phyloP scores from a whole-genome alignment of 2,888 invertebrate species.

The Erannis defoliaria region DNA sequence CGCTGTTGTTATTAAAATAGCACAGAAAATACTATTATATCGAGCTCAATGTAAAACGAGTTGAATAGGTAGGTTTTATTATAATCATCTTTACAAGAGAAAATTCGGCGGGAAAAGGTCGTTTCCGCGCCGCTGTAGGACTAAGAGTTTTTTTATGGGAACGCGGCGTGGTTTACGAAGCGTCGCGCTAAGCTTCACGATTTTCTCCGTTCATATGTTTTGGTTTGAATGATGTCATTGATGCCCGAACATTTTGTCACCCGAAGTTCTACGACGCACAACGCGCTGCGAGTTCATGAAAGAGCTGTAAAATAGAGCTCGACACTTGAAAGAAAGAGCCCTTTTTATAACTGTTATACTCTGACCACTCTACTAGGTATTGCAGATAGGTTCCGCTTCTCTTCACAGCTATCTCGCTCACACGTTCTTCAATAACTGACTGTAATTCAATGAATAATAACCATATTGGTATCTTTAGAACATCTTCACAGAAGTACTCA shows the following conservation, averaged over 20 bases:
- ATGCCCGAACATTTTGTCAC: too few relatives aligned
- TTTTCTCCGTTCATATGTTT: too few relatives aligned
- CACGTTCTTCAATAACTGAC: too few relatives aligned
- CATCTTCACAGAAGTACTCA: too few relatives aligned
- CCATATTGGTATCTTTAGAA: too few relatives aligned
- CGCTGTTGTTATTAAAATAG: conserved; percentile 50
- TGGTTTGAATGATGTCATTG: too few relatives aligned
- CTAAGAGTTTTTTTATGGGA: conserved; percentile 44
- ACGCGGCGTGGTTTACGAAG: too few relatives aligned
- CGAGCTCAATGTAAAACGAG: conserved; percentile 59
- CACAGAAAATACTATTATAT: conserved; percentile 49
- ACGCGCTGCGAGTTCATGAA: too few relatives aligned
- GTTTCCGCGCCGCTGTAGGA: conserved; percentile 68
- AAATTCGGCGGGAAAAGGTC: conserved; percentile 73
- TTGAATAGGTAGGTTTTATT: conserved; percentile 52
- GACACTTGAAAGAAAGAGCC: background rate
- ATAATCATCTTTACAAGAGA: conserved; percentile 55
- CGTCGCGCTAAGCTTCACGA: too few relatives aligned
- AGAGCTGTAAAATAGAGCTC: conserved; percentile 23
- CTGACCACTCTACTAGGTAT: background rate
- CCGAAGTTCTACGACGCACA: too few relatives aligned
- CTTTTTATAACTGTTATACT: conserved; percentile 2
- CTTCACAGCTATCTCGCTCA: too few relatives aligned
- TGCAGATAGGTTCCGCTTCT: background rate
- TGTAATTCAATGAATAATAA: too few relatives aligned